These are phyloP conservation scores for Cherax quadricarinatus DNA, from an alignment of 1,140 invertebrate genomes.

Conservation along the genomic window DNA sequence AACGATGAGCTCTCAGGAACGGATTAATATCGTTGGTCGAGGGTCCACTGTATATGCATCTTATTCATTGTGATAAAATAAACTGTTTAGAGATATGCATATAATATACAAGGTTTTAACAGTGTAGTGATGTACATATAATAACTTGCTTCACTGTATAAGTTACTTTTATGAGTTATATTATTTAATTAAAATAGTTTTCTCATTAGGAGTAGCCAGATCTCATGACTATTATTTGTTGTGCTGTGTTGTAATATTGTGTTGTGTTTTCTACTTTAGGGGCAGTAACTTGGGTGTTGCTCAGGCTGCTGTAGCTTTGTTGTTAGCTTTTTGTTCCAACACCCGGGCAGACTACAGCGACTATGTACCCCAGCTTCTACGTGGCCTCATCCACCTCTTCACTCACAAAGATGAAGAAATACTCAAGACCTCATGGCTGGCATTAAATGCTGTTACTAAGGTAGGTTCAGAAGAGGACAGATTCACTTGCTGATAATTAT, in stretches of 20 bases:
- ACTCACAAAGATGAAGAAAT: constrained; percentile 89
- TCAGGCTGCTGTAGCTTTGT: constrained; percentile 89
- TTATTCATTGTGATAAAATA: too few species aligned
- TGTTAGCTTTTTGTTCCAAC: constrained; percentile 93
- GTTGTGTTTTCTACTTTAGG: constrained; percentile 22
- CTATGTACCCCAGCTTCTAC: constrained; percentile 91
- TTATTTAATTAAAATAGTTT: too few species aligned
- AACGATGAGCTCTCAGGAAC: too few species aligned
- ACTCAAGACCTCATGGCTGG: constrained; percentile 91
- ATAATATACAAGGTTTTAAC: too few species aligned
- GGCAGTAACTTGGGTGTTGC: constrained; percentile 78
- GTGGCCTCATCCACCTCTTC: constrained; percentile 91
- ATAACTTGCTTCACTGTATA: too few species aligned
- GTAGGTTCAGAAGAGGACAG: background rate
- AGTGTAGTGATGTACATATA: too few species aligned
- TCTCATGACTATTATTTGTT: background rate
- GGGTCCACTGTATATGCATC: too few species aligned
- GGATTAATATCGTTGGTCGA: too few species aligned
- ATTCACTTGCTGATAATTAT: too few species aligned
- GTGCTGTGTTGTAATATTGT: background rate
- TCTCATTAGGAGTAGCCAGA: too few species aligned
- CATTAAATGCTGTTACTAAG: constrained; percentile 92
- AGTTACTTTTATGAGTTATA: too few species aligned
- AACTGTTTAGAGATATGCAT: too few species aligned
- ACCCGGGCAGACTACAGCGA: constrained; percentile 90